Evolutionary conservation across 1,140 invertebrate genomes (phyloP).

Genomic region (Triops longicaudatus): DNA sequence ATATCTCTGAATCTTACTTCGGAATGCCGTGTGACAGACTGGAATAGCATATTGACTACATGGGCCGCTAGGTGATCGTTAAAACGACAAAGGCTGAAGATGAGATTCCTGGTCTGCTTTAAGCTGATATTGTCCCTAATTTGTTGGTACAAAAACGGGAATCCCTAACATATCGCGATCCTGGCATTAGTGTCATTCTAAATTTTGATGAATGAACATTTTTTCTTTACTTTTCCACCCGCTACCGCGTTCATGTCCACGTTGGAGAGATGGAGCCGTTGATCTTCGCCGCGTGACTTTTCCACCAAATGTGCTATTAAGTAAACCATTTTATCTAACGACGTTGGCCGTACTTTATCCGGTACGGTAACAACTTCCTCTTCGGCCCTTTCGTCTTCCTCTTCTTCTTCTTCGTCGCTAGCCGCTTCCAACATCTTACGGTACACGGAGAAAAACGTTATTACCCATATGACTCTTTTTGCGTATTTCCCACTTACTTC

Average conservation of each 20-base stretch:
- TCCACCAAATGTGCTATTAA: conserved; percentile 79
- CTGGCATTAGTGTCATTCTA: neutral
- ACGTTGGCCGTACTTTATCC: conserved; percentile 74
- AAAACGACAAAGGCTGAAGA: conserved; percentile 81
- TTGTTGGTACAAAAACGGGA: conserved; percentile 88
- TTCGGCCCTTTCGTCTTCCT: conserved; percentile 45
- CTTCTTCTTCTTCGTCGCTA: conserved; percentile 69
- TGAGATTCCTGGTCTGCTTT: conserved; percentile 81
- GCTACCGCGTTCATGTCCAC: conserved; percentile 73
- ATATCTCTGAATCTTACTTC: conserved; percentile 61
- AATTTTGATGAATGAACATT: conserved; percentile 32
- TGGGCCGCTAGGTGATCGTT: conserved; percentile 76
- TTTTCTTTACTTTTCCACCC: conserved; percentile 60
- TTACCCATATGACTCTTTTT: neutral
- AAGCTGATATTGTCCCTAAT: conserved; percentile 86
- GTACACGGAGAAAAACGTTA: conserved; percentile 22
- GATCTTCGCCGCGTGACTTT: conserved; percentile 67
- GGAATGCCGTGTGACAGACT: conserved; percentile 77
- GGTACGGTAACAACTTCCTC: conserved; percentile 50
- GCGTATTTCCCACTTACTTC: conserved; percentile 37
- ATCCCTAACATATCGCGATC: conserved; percentile 51
- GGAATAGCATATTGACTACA: conserved; percentile 79
- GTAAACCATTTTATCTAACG: conserved; percentile 92
- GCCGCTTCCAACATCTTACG: conserved; percentile 43
- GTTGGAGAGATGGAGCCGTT: conserved; percentile 61